A percentile compares a stretch with the other conserved stretches of the same genome.
phyloP scores from a whole-genome alignment of 2,888 invertebrate species.

The Eupithecia abbreviata region DNA sequence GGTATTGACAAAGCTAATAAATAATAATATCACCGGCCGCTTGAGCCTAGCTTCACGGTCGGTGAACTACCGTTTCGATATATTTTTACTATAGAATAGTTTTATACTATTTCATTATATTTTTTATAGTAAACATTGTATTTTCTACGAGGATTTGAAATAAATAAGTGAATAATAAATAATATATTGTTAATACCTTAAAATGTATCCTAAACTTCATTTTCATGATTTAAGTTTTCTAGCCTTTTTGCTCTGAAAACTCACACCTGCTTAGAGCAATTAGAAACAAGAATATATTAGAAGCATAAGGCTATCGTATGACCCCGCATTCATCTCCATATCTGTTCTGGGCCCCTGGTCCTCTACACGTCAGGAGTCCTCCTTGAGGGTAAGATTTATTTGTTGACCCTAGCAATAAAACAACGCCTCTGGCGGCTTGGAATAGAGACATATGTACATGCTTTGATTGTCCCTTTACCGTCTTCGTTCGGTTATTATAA shows the following conservation, averaged over 20 bases:
- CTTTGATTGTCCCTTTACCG: slow-evolving; percentile 42
- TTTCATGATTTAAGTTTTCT: not conserved
- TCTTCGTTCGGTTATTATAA: slow-evolving; percentile 31
- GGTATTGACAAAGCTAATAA: not conserved
- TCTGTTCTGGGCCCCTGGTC: slow-evolving; percentile 66
- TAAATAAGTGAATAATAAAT: too few relatives aligned
- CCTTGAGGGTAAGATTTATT: slow-evolving; percentile 73
- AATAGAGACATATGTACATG: slow-evolving; percentile 45
- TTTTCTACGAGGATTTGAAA: too few relatives aligned
- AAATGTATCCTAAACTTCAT: too few relatives aligned
- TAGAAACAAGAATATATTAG: not conserved
- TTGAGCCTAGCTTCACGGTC: too few relatives aligned
- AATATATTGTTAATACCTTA: too few relatives aligned
- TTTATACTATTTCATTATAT: too few relatives aligned
- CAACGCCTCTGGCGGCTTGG: slow-evolving; percentile 61
- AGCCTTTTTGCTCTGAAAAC: not conserved
- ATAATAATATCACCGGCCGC: too few relatives aligned
- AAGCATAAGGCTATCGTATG: slow-evolving; percentile 50
- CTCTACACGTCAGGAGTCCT: slow-evolving; percentile 56
- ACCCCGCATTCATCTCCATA: slow-evolving; percentile 61
- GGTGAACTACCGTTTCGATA: too few relatives aligned
- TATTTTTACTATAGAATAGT: too few relatives aligned
- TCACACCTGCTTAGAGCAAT: not conserved
- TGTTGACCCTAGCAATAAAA: slow-evolving; percentile 68
- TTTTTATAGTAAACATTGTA: too few relatives aligned